phyloP scores from a whole-genome alignment of 2,888 invertebrate species.

The Cantharis rustica region DNA sequence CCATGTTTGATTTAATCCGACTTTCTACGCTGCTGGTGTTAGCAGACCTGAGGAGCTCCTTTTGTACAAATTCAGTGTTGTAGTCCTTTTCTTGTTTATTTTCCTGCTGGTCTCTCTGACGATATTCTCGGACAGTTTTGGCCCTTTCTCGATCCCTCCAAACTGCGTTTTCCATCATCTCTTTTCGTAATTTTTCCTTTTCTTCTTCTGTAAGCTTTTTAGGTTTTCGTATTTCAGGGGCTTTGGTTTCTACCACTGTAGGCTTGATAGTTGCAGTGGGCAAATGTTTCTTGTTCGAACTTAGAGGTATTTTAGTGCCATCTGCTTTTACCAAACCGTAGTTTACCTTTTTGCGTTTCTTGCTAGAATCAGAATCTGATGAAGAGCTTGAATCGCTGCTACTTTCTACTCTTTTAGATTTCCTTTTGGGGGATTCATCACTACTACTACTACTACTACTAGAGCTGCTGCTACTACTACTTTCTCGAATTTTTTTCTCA shows the following conservation, averaged over 20 bases:
- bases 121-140: constrained; percentile 66
- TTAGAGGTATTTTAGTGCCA: constrained; percentile 47
- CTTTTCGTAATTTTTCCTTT: constrained; percentile 70
- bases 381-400: constrained; percentile 7
- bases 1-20: constrained; percentile 84
- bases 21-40: constrained; percentile 76
- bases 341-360: constrained; percentile 36
- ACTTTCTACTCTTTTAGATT: not conserved
- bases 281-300: not conserved
- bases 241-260: constrained; percentile 7
- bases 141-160: constrained; percentile 71
- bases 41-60: constrained; percentile 68
- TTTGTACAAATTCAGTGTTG: constrained; percentile 61
- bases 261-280: constrained; percentile 1
- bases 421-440: not conserved
- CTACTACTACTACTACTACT: not conserved
- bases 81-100: constrained; percentile 56
- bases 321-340: constrained; percentile 55
- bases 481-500: not conserved
- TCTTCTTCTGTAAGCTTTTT: constrained; percentile 65
- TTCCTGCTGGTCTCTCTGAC: constrained; percentile 61
- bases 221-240: constrained; percentile 6
- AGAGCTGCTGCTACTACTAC: not conserved
- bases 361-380: constrained; percentile 26
- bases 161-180: constrained; percentile 84